These are phyloP conservation scores for Crioceris asparagi DNA, from an alignment of 2,888 invertebrate genomes.

Conservation along the genomic window DNA sequence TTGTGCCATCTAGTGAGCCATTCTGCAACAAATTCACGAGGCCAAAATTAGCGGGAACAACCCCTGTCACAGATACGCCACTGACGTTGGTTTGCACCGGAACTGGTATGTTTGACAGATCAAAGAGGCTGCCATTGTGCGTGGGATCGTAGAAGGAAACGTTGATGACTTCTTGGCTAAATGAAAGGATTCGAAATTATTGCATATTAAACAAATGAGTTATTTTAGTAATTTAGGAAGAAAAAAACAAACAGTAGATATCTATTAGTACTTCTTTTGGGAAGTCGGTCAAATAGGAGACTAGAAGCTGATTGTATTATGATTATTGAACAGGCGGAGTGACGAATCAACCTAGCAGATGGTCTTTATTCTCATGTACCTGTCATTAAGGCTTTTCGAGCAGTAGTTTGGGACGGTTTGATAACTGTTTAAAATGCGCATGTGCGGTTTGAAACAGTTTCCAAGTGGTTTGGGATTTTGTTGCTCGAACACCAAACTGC, in stretches of 20 bases:
- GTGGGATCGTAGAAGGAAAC: constrained; percentile 44
- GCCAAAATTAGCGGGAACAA: constrained; percentile 20
- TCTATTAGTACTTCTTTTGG: not conserved
- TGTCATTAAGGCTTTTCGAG: too few relatives aligned
- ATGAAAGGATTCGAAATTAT: constrained; percentile 12
- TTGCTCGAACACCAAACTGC: too few relatives aligned
- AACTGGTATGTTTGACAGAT: constrained; percentile 43
- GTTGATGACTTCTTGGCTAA: constrained; percentile 44
- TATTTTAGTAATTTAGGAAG: not conserved
- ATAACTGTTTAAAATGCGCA: too few relatives aligned
- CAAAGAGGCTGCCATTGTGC: constrained; percentile 40
- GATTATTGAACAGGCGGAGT: too few relatives aligned
- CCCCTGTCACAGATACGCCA: constrained; percentile 42
- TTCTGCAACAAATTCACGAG: constrained; percentile 12
- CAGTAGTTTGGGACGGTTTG: too few relatives aligned
- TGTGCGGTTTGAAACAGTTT: too few relatives aligned
- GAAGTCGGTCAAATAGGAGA: too few relatives aligned
- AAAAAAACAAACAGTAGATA: not conserved
- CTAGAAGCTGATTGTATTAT: too few relatives aligned
- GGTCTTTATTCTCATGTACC: too few relatives aligned
- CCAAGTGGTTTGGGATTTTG: too few relatives aligned
- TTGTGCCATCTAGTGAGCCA: constrained; percentile 12
- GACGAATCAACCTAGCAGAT: too few relatives aligned
- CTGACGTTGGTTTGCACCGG: constrained; percentile 46
- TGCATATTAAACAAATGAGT: not conserved